Base-by-base conservation (phyloP, 2,797 vertebrate genomes). In the Tragelaphus oryx region DNA sequence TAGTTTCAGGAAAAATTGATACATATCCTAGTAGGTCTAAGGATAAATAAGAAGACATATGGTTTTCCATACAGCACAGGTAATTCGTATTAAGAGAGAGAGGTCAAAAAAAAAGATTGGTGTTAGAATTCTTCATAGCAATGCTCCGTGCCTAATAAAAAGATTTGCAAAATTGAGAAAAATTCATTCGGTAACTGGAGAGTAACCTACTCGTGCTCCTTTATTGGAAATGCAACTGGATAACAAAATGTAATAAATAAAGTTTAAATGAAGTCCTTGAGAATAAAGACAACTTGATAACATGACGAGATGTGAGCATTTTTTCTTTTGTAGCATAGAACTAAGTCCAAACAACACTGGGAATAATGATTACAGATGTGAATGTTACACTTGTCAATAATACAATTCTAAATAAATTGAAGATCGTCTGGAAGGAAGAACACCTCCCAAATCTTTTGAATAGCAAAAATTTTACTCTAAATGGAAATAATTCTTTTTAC, bases 201-300 rank as follows among this genome's bases (percentile, higher is more conserved):
- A 55, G 78, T 8, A 50, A 75, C 9, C 11, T 65, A 20, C 37
- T 83, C 9, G n/a, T 18, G 16, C 37, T 75, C 9, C 9, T 89
- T 91, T 95, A 50, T 85, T 93, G 37, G 46, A 94, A 95, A 86
- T 84, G 30, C 2, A 89, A 74, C 16, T 93, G 24, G 18, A 84
- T 60, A 22, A 82, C 84, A 9, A 91, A 81, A 89, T 28, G 37
- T 37, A 83, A 87, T 89, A 81, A 68, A 85, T 2, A 78, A 96
- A 93, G 59, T 68, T 81, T 17, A 94, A 84, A 48, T 54, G 28
- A 85, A 74, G 20, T 2, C 33, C 24, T 50, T 28, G 44, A 78
- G 55, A 96, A 48, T 54, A 55, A 41, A 65, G 44, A 83, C 83
- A 84, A 44, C 11, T 62, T 57, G 76, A 41, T 37, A 93, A 85